Evolutionary conservation across 2,888 invertebrate genomes (phyloP).

Genomic region (Opisthograptis luteolata): DNA sequence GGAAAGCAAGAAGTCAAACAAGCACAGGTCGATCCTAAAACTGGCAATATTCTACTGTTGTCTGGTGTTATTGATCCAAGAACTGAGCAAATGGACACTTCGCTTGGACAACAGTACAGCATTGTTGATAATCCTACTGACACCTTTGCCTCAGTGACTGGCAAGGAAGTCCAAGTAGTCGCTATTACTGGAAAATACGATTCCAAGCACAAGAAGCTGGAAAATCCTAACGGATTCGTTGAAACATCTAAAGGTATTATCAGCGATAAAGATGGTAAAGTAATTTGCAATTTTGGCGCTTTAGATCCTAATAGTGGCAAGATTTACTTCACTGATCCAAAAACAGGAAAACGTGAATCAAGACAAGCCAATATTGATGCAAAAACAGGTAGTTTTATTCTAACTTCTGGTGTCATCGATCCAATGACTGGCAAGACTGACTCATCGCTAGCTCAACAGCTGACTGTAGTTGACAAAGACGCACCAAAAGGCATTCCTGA

Average conservation of each 20-base stretch:
- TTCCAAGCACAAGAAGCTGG: constrained; percentile 84
- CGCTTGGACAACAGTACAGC: constrained; percentile 85
- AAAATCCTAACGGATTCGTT: constrained; percentile 82
- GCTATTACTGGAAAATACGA: constrained; percentile 86
- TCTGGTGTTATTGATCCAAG: constrained; percentile 85
- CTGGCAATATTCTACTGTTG: constrained; percentile 78
- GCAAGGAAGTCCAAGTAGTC: constrained; percentile 82
- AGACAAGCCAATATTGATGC: constrained; percentile 85
- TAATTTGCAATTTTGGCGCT: constrained; percentile 87
- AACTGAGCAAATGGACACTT: constrained; percentile 82
- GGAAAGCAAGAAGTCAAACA: constrained; percentile 74
- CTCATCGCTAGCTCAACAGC: constrained; percentile 85
- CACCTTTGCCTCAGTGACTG: constrained; percentile 65
- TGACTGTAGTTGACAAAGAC: constrained; percentile 75
- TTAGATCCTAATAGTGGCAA: constrained; percentile 85
- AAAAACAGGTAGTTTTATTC: constrained; percentile 82
- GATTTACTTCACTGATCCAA: constrained; percentile 82
- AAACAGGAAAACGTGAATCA: constrained; percentile 85
- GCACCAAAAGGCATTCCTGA: constrained; percentile 75
- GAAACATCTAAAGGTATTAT: constrained; percentile 83
- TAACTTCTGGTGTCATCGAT: constrained; percentile 85
- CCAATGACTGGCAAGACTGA: constrained; percentile 86
- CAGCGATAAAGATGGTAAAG: constrained; percentile 88
- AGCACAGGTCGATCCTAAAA: constrained; percentile 78
- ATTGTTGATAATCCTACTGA: constrained; percentile 85